These are phyloP conservation scores for Machimus atricapillus DNA, from an alignment of 2,888 invertebrate species.

Conservation along the genomic window DNA sequence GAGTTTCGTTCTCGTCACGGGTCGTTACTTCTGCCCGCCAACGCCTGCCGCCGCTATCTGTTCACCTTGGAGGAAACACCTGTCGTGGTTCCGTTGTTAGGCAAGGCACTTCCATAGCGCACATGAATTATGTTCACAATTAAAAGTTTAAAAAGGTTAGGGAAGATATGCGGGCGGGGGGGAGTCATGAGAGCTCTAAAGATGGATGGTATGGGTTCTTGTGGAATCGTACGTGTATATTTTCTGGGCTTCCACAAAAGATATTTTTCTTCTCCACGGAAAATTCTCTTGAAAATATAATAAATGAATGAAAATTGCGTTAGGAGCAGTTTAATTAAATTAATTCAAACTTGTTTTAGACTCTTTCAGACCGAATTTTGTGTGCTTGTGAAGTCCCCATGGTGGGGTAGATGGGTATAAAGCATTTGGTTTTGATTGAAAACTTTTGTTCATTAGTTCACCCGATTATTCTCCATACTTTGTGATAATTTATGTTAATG, in stretches of 20 bases:
- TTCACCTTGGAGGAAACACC: constrained; percentile 11
- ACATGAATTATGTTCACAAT: constrained; percentile 13
- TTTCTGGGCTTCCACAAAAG: neutral
- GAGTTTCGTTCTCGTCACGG: constrained; percentile 1
- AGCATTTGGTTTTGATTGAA: neutral
- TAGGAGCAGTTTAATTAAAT: neutral
- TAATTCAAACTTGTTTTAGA: neutral
- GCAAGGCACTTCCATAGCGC: neutral
- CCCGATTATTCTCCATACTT: neutral
- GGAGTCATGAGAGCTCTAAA: neutral
- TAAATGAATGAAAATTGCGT: neutral
- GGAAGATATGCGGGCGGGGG: neutral
- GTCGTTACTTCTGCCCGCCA: neutral
- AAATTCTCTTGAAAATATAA: neutral
- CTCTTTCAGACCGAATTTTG: neutral
- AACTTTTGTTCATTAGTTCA: neutral
- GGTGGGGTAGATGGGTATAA: neutral
- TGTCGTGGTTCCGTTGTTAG: constrained; percentile 1
- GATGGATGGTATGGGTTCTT: neutral
- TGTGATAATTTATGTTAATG: neutral
- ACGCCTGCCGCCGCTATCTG: neutral
- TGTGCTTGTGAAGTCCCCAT: neutral
- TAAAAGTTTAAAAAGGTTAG: neutral
- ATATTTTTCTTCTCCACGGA: neutral
- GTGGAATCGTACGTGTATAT: neutral